Evolutionary conservation across 2,113 vertebrate species (phyloP), one percentile per base, ranked within the genome.

Genomic region (Xyliphius kryptos): DNA sequence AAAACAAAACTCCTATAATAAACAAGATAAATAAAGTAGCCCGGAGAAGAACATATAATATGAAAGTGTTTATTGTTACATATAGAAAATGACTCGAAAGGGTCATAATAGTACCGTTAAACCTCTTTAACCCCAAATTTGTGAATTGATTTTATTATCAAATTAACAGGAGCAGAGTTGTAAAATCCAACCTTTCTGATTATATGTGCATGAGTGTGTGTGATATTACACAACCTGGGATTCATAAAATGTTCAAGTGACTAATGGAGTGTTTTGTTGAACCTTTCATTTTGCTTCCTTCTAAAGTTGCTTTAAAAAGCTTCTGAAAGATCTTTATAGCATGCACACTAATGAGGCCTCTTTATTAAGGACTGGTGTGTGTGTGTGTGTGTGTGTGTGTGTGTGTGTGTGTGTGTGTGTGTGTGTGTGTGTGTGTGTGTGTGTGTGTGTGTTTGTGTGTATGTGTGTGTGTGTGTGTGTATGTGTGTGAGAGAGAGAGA

Each of bases 221-320:
- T 21, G 56, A 68, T 68, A 55, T 73, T 61, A 61, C 26, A 51
- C 56, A 65, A 37, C 41, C 50, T 38, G 17, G 63, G 68, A 65
- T 54, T 55, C 55, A 64, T 64, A 63, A 72, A 72, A 68, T 64
- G 58, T 63, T 63, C 54, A 62, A 72, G 70, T 60, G 66, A 66
- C 71, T 73, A 73, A 73, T 73, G 71, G 66, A 69, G 71, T 64
- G 61, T 65, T 72, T 73, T 65, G 71, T 66, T 68, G 66, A 65
- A 65, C 66, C 71, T 73, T 68, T 68, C 52, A 68, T 72, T 67
- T 72, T 50, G 55, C 56, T 60, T 65, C 57, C 56, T 43, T 73
- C 61, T 68, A 68, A 68, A 59, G 71, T 60, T 44, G 22, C 61
- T 67, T 63, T 73, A 73, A 73, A 46, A 73, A 73, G 71, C 71